These are phyloP conservation scores for Papilio elwesi DNA, from an alignment of 2,888 invertebrate species.

Conservation along the genomic window DNA sequence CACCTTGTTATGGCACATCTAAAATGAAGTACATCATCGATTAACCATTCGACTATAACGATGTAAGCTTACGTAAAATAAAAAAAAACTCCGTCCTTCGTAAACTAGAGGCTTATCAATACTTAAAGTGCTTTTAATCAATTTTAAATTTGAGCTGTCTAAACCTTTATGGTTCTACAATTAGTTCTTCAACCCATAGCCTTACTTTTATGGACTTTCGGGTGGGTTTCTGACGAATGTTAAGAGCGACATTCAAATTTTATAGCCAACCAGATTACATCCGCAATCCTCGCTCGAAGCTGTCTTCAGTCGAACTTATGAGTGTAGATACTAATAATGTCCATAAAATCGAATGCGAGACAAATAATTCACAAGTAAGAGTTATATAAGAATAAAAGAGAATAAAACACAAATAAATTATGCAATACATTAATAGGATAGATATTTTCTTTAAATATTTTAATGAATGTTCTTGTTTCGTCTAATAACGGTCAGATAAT, in stretches of 20 bases:
- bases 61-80: too few relatives aligned
- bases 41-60: too few relatives aligned
- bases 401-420: not conserved
- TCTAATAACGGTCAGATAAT: too few relatives aligned
- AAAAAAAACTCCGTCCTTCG: not conserved
- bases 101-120: not conserved
- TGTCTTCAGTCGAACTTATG: slow-evolving; percentile 22
- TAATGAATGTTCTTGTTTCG: not conserved
- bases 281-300: slow-evolving; percentile 20
- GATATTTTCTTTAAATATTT: not conserved
- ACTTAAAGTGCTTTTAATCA: slow-evolving; percentile 16
- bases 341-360: slow-evolving; percentile 11
- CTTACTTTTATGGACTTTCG: slow-evolving; percentile 39
- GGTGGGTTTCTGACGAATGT: slow-evolving; percentile 31
- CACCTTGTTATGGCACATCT: too few relatives aligned
- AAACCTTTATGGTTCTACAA: slow-evolving; percentile 31
- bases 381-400: slow-evolving; percentile 11
- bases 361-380: not conserved
- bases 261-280: slow-evolving; percentile 36
- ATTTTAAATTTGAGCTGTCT: slow-evolving; percentile 25
- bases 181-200: slow-evolving; percentile 31
- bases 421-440: not conserved
- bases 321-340: slow-evolving; percentile 1
- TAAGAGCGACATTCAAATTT: slow-evolving; percentile 33
- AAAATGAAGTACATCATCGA: too few relatives aligned